Evolutionary conservation across 1,140 invertebrate genomes (phyloP), one percentile per base, ranked within the genome.

Genomic region (Anastrepha obliqua): DNA sequence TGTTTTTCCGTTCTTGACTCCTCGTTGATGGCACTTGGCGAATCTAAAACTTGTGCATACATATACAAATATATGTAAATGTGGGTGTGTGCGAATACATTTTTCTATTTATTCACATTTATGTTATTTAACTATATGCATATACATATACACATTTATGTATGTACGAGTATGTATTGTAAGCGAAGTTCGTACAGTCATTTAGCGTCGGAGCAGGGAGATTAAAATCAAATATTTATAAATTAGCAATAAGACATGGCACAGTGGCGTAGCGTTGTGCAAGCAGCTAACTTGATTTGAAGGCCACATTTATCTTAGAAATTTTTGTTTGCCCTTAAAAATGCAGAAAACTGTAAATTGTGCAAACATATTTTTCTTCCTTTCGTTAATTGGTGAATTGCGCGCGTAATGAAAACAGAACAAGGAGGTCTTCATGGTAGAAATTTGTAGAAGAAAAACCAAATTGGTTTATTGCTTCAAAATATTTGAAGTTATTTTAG

Each of bases 221-320:
- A 67, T 67, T 67, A 42, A 67, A 67, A 67, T 67, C 65, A 67
- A 67, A 67, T 67, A 67, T 67, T 67, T 42, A 67, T 67, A 29
- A 67, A 42, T 67, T 67, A 67, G 65, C 65, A 67, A 29, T 42
- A 9, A 13, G 39, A 67, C 9, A 67, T 67, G 13, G 11, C 65
- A 11, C 20, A 15, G 29, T 39, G 4, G 20, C 39, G 65, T 64
- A 20, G 62, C n/a, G 20, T 7, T 64, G 62, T 20, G 62, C 62
- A 7, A 0, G n/a, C n/a, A 20, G n/a, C n/a, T 8, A 20, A 64
- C 6, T 9, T 64, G 9, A 64, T 20, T 64, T 64, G 65, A 42
- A 67, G 39, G 65, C 11, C 39, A 29, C 65, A 29, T 29, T 29
- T 29, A 29, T 29, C 29, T 29, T 29, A 29, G 29, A 29, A 29